Conservation (phyloP, 2,797 vertebrate genomes). For the Lerista edwardsae region DNA sequence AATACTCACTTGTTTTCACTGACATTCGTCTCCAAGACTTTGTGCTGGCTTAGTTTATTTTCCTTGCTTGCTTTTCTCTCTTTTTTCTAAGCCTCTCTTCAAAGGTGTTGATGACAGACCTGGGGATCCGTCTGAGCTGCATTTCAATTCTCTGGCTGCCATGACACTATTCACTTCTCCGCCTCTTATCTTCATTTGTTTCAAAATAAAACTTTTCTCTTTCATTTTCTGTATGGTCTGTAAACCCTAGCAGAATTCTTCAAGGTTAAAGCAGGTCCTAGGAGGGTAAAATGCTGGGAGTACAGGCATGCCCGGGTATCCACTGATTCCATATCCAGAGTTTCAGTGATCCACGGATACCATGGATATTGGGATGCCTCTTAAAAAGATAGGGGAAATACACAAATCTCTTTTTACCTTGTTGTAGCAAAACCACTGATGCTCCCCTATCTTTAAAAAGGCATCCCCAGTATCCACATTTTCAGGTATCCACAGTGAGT, state of each 20-base stretch:
- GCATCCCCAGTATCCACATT: no score
- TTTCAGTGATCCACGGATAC: no score
- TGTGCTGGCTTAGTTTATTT: not conserved
- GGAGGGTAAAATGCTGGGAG: slow-evolving; percentile 4
- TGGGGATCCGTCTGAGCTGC: not conserved
- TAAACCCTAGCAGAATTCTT: not conserved
- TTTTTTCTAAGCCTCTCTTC: not conserved
- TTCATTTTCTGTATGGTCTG: slow-evolving; percentile 2
- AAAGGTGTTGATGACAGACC: not conserved
- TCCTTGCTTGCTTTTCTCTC: not conserved
- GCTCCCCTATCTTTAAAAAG: no score
- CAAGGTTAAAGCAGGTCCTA: slow-evolving; percentile 29
- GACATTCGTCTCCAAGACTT: not conserved
- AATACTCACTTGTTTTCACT: not conserved
- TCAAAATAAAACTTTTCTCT: not conserved
- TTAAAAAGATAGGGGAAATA: no score
- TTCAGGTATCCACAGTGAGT: no score
- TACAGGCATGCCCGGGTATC: no score
- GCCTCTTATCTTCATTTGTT: slow-evolving; percentile 9
- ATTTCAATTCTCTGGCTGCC: not conserved
- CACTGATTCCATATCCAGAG: no score
- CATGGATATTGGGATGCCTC: no score
- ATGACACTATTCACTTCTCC: not conserved
- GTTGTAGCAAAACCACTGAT: no score
- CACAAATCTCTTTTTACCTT: no score